Conservation (phyloP, 2,888 invertebrate species). For the Tipula helvola region DNA sequence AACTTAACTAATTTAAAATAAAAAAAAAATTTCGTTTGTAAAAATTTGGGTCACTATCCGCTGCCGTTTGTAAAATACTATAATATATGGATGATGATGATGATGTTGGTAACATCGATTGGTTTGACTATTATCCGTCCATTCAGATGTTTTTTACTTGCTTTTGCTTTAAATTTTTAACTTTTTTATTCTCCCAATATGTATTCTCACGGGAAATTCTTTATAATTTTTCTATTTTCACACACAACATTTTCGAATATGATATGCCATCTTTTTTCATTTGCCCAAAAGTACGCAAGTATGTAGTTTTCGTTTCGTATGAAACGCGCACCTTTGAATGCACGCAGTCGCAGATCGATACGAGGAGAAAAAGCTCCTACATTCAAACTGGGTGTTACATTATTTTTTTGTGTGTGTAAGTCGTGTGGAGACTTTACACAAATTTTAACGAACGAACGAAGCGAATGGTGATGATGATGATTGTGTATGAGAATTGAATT, state of each 20-base stretch:
- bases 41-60: slow-evolving; percentile 20
- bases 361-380: background rate
- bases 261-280: background rate
- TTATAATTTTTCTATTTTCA: background rate
- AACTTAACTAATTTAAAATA: background rate
- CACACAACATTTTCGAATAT: background rate
- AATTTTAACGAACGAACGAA: background rate
- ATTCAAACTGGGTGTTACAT: background rate
- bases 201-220: background rate
- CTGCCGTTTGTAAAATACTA: slow-evolving; percentile 16
- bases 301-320: background rate
- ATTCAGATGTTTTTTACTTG: background rate
- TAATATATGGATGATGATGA: slow-evolving; percentile 6
- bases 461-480: background rate
- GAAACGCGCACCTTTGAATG: background rate
- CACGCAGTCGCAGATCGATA: background rate
- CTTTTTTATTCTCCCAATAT: background rate
- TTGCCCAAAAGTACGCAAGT: background rate
- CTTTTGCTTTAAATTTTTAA: background rate
- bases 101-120: slow-evolving; percentile 8
- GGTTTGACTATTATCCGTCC: background rate
- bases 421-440: background rate
- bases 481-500: background rate
- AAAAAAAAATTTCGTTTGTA: background rate
- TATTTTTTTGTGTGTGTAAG: background rate